Evolutionary conservation across 2,797 vertebrate genomes (phyloP).

Genomic region (Hoplostethus mediterraneus): DNA sequence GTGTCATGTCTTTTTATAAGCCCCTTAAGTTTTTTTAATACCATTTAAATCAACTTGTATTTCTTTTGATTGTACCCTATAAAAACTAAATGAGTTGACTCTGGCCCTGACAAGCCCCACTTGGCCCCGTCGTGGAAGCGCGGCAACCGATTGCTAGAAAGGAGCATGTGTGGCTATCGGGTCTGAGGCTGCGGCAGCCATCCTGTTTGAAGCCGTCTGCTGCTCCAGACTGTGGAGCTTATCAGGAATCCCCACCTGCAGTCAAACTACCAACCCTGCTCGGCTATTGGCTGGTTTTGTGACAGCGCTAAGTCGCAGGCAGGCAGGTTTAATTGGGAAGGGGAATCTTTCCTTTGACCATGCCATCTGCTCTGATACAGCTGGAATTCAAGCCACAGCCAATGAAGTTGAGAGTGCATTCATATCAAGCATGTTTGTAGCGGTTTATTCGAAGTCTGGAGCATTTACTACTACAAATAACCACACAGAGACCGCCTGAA

Average conservation of each 20-base stretch:
- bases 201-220: slow-evolving; percentile 19
- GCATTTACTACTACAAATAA: too few species aligned
- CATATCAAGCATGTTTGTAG: too few species aligned
- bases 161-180: slow-evolving; percentile 13
- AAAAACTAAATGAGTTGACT: background rate
- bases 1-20: background rate
- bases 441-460: too few species aligned
- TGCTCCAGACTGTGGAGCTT: slow-evolving; percentile 19
- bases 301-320: slow-evolving; percentile 23
- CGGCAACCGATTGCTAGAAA: background rate
- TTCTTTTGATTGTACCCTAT: background rate
- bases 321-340: slow-evolving; percentile 31
- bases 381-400: slow-evolving; percentile 16
- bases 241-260: slow-evolving; percentile 52
- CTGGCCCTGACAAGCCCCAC: background rate
- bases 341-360: slow-evolving; percentile 27
- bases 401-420: background rate
- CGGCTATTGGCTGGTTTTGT: slow-evolving; percentile 21
- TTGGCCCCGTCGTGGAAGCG: background rate
- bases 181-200: slow-evolving; percentile 8
- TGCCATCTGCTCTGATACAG: background rate
- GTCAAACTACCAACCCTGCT: slow-evolving; percentile 40
- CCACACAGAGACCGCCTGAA: too few species aligned
- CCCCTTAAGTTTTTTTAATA: background rate
- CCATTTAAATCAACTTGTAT: too few species aligned